Conservation (phyloP, 2,113 vertebrate genomes). For the Chionomys nivalis region DNA sequence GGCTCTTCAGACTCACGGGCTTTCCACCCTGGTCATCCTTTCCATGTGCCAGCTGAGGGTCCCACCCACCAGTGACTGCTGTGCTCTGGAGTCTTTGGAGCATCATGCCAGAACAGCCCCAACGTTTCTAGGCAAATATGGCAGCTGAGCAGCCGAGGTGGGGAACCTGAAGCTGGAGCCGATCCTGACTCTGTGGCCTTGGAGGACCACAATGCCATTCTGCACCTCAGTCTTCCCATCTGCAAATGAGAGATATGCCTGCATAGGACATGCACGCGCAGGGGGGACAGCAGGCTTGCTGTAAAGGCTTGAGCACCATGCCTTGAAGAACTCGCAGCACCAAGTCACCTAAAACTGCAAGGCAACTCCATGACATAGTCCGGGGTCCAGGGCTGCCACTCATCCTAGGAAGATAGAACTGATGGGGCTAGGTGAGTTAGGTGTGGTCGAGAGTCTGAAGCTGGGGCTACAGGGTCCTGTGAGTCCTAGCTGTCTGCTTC, state of each 20-base stretch:
- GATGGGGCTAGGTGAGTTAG: background rate
- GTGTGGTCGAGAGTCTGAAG: background rate
- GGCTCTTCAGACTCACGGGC: background rate
- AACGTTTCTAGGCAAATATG: background rate
- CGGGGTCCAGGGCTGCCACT: background rate
- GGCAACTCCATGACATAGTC: no score
- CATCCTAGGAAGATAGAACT: background rate
- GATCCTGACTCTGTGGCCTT: no score
- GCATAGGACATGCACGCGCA: accelerated
- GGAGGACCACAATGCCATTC: no score
- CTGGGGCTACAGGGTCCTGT: background rate
- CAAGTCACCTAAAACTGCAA: background rate
- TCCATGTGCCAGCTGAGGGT: background rate
- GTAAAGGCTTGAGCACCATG: accelerated
- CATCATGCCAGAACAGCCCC: no score
- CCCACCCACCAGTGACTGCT: background rate
- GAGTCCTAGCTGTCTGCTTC: background rate
- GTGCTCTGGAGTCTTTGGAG: background rate
- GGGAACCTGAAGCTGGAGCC: background rate
- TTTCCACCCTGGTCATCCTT: background rate
- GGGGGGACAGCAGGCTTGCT: no score
- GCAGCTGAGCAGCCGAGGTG: background rate
- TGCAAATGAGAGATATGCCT: background rate
- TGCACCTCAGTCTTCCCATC: background rate
- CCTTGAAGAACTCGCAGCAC: background rate